A percentile compares a stretch with the other conserved stretches of the same genome.
Evolutionary conservation across 2,113 vertebrate species (phyloP).

Genomic region (Protobothrops flavoviridis): DNA sequence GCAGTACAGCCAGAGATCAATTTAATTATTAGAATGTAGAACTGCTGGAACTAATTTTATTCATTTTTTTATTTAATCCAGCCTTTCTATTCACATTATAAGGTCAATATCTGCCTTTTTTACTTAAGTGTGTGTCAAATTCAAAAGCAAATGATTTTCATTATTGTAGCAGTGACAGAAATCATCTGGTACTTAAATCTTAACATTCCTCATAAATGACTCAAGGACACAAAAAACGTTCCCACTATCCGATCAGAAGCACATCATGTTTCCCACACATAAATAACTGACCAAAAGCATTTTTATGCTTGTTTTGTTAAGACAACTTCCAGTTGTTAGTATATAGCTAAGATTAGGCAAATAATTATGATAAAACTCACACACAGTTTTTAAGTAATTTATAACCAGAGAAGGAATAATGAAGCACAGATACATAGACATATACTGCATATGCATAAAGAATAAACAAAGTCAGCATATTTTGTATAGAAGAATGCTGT

Average conservation of each 20-base stretch:
- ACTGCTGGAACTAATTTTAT: not conserved
- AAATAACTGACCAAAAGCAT: constrained; percentile 31
- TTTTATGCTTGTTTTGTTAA: constrained; percentile 19
- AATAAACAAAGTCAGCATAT: not conserved
- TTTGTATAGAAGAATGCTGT: not conserved
- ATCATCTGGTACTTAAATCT: constrained; percentile 62
- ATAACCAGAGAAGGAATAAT: not conserved
- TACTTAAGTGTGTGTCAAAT: constrained; percentile 16
- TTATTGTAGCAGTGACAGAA: constrained; percentile 47
- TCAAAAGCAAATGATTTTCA: constrained; percentile 36
- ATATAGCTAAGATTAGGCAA: not conserved
- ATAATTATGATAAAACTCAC: constrained; percentile 14
- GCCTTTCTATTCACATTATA: not conserved
- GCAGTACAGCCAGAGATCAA: not conserved
- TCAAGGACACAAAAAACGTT: constrained; percentile 60
- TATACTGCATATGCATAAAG: not conserved
- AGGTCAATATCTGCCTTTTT: not conserved
- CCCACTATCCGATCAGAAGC: constrained; percentile 60
- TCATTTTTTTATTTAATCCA: not conserved
- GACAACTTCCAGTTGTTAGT: constrained; percentile 25
- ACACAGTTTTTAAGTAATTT: constrained; percentile 22
- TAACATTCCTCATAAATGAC: constrained; percentile 72
- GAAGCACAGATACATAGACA: not conserved
- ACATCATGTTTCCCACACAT: constrained; percentile 65
- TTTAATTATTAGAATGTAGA: not conserved